Evolutionary conservation across 2,888 invertebrate genomes (phyloP), one percentile per base, ranked within the genome.

Genomic region (Heteromurus nitidus): DNA sequence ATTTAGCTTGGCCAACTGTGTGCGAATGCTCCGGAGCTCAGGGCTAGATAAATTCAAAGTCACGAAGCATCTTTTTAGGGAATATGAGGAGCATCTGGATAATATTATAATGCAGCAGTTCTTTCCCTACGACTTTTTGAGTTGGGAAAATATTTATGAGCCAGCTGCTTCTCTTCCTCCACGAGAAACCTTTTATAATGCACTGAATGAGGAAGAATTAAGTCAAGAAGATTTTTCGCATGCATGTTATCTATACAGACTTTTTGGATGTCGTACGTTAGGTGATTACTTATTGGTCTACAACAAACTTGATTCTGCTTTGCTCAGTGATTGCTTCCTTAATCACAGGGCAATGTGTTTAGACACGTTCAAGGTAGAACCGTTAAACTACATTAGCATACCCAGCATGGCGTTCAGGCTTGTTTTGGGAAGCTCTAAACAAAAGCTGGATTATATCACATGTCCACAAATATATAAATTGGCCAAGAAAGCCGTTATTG

Each of bases 381-480:
- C 7, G 11, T 7, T 24, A 11, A 26, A 68, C 20, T 68, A 26
- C 13, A 11, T 68, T 7, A 18, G 18, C 13, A 7, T n/a, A 0
- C 50, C 68, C 9, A 50, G 50, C 20, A 13, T 68, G 16, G 1
- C 28, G 1, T 68, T 47, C 18, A 47, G 50, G 7, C n/a, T 68
- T 28, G 50, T 26, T 2, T 18, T 68, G 18, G 68, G 50, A 13
- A 5, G 2, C 7, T 50, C 50, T 7, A 13, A 18, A 9, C 18
- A 50, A 18, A 47, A 68, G 50, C 20, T 68, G 7, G 68, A 68
- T 1, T 68, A 28, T 68, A 68, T 68, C 1, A 28, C 28, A 13
- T 16, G 3, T 3, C 68, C 68, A n/a, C 9, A 47, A 9, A 28
- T 50, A n/a, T 50, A 18, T 22, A 1, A 30, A 50, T 9, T 44